Evolutionary conservation across 2,797 vertebrate species (phyloP).

Genomic region (Adrianichthys oophorus): DNA sequence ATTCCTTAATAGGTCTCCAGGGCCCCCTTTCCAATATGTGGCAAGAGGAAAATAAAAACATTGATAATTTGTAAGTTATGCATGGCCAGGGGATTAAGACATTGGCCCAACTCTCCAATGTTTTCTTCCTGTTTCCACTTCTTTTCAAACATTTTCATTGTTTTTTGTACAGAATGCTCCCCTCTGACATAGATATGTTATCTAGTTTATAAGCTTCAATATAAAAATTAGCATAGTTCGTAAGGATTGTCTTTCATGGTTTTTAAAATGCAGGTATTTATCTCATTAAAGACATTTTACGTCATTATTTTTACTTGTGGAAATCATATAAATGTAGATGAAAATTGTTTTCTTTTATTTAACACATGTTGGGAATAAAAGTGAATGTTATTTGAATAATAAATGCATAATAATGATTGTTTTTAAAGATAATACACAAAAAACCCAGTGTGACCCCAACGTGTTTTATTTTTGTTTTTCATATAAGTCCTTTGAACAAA

Average conservation of each 20-base stretch:
- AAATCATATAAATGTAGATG: too few species aligned
- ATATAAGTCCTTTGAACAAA: too few species aligned
- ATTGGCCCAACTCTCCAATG: slow-evolving; percentile 38
- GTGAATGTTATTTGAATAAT: too few species aligned
- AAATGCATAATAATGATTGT: too few species aligned
- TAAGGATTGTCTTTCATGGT: slow-evolving; percentile 29
- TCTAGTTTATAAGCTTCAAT: slow-evolving; percentile 23
- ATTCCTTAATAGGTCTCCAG: slow-evolving; percentile 82
- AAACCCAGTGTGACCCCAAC: too few species aligned
- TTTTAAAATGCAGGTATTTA: slow-evolving; percentile 12
- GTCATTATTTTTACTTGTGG: too few species aligned
- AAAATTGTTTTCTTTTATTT: too few species aligned
- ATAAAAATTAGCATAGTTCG: slow-evolving; percentile 23
- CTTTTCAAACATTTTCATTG: slow-evolving; percentile 47
- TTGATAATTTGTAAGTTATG: slow-evolving; percentile 71
- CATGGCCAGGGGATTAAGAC: slow-evolving; percentile 35
- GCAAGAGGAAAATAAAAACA: slow-evolving; percentile 76
- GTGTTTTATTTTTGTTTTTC: too few species aligned
- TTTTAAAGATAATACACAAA: too few species aligned
- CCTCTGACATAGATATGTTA: slow-evolving; percentile 24
- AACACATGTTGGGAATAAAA: too few species aligned
- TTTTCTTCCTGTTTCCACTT: slow-evolving; percentile 36
- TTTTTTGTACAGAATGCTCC: slow-evolving; percentile 28
- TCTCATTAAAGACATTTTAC: too few species aligned
- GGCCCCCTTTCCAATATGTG: slow-evolving; percentile 70